Conservation (phyloP, 2,113 vertebrate genomes). For the Sebastes fasciatus region DNA sequence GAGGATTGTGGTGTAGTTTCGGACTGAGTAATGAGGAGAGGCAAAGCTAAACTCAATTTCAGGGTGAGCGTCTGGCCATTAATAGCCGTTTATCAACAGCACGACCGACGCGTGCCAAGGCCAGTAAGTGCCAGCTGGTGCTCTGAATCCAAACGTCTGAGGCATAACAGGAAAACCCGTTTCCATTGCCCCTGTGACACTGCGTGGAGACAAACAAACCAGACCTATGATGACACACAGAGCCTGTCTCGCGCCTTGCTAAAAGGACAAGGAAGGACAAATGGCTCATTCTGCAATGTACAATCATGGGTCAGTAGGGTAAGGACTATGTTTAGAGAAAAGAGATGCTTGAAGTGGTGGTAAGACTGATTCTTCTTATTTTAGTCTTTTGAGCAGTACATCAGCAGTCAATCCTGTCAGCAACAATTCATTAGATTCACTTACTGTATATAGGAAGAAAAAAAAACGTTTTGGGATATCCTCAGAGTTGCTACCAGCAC, state of each 20-base stretch:
- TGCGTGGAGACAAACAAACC: slow-evolving; percentile 21
- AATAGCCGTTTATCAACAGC: slow-evolving; percentile 70
- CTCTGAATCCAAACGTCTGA: slow-evolving; percentile 43
- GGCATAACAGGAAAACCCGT: slow-evolving; percentile 16
- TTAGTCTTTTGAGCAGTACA: slow-evolving; percentile 1
- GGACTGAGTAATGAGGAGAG: slow-evolving; percentile 52
- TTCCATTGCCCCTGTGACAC: slow-evolving; percentile 18
- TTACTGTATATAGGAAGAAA: background rate
- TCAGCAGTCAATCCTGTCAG: slow-evolving; percentile 12
- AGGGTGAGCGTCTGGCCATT: slow-evolving; percentile 69
- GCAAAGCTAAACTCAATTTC: slow-evolving; percentile 69
- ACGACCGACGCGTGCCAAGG: slow-evolving; percentile 43
- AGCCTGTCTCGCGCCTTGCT: background rate
- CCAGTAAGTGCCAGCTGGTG: slow-evolving; percentile 70
- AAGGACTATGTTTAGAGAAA: background rate
- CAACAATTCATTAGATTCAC: background rate
- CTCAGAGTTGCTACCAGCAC: background rate
- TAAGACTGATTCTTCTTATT: background rate
- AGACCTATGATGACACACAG: slow-evolving; percentile 30
- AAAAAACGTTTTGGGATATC: background rate
- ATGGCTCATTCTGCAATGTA: slow-evolving; percentile 3
- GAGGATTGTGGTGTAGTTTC: slow-evolving; percentile 36
- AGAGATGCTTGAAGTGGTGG: background rate
- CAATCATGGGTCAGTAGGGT: slow-evolving; percentile 22
- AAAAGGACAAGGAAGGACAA: slow-evolving; percentile 21